A percentile compares a stretch with the other conserved stretches of the same genome.
These are phyloP conservation scores for Oophaga pumilio DNA, from an alignment of 2,113 vertebrate species.

Conservation along the genomic window DNA sequence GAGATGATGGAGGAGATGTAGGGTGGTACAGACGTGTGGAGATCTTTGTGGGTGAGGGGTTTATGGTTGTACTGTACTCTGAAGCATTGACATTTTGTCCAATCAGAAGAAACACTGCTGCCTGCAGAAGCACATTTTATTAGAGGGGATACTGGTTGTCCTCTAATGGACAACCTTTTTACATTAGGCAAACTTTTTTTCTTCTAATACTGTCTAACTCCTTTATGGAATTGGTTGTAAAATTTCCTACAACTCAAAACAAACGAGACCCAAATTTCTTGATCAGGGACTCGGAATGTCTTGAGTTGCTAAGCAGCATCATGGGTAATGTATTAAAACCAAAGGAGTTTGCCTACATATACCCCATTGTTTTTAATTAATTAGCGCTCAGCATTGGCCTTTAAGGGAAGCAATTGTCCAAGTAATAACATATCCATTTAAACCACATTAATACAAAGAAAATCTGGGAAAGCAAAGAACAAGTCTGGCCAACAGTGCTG, in stretches of 20 bases:
- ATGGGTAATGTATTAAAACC: background rate
- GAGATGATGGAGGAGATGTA: no score
- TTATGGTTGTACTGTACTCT: no score
- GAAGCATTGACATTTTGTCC: no score
- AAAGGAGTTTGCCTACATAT: background rate
- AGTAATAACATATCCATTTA: constrained; percentile 1
- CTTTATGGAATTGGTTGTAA: no score
- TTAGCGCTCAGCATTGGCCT: background rate
- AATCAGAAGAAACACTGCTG: no score
- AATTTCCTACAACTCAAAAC: background rate
- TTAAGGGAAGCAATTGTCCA: constrained; percentile 10
- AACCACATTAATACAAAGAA: background rate
- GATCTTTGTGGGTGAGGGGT: no score
- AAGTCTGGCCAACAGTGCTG: background rate
- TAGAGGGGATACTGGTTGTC: no score
- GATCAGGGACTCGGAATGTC: background rate
- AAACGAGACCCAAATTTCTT: background rate
- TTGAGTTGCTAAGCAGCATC: background rate
- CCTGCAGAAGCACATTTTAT: no score
- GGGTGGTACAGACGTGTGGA: no score
- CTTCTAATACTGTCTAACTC: no score
- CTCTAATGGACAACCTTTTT: no score
- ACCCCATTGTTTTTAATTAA: constrained; percentile 9
- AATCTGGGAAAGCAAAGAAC: constrained; percentile 1
- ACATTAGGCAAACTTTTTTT: no score